A percentile compares a stretch with the other conserved stretches of the same genome.
These are phyloP conservation scores for Cryptophagus acutangulus DNA, from an alignment of 2,888 invertebrate species.

Conservation along the genomic window DNA sequence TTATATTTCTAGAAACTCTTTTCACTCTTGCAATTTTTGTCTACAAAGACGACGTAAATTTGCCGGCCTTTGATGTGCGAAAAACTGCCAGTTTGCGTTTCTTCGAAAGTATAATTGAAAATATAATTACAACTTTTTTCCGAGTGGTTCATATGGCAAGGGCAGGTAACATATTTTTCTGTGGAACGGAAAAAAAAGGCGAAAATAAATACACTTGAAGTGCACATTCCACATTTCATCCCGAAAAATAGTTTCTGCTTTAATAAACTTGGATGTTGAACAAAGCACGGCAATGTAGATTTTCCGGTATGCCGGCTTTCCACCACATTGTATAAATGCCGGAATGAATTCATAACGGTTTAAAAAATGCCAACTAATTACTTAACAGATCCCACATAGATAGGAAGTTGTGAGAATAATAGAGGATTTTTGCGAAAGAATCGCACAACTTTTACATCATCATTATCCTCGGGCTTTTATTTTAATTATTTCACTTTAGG, in stretches of 20 bases:
- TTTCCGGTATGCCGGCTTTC: conserved; percentile 11
- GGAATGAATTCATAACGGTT: conserved; percentile 10
- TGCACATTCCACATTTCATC: conserved; percentile 3
- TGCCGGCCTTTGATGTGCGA: too few species aligned
- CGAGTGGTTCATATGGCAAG: too few species aligned
- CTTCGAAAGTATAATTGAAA: too few species aligned
- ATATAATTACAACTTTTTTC: too few species aligned
- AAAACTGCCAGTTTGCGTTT: too few species aligned
- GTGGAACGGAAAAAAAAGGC: too few species aligned
- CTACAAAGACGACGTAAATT: too few species aligned
- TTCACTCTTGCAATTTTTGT: too few species aligned
- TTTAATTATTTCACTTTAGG: conserved; percentile 13
- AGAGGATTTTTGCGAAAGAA: conserved; percentile 9
- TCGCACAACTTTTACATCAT: conserved; percentile 11
- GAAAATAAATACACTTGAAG: neutral
- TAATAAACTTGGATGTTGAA: conserved; percentile 10
- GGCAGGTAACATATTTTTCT: too few species aligned
- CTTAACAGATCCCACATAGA: conserved; percentile 14
- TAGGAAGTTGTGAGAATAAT: conserved; percentile 6
- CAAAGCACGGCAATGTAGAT: conserved; percentile 5
- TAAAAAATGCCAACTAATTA: conserved; percentile 15
- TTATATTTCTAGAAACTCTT: too few species aligned
- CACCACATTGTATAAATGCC: conserved; percentile 12
- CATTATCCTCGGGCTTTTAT: conserved; percentile 13
- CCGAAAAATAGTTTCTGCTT: conserved; percentile 13